phyloP scores from a whole-genome alignment of 2,113 vertebrate genomes.

The Thermophis baileyi region DNA sequence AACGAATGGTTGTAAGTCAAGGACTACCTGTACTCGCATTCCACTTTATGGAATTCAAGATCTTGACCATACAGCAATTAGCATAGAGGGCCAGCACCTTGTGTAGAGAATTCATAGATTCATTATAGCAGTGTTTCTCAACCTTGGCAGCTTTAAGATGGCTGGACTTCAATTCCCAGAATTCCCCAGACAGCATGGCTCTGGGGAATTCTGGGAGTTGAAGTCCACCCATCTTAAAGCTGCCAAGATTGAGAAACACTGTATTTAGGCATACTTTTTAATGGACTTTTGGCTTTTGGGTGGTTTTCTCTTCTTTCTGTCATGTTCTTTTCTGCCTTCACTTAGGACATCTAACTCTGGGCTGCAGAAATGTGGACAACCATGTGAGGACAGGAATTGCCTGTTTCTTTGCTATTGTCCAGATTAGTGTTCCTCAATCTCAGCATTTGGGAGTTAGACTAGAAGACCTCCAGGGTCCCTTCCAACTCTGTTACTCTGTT shows the following conservation, averaged over 20 bases:
- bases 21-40: not conserved
- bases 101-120: not conserved
- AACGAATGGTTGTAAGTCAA: too few species aligned
- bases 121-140: not conserved
- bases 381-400: not conserved
- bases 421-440: not conserved
- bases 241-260: too few species aligned
- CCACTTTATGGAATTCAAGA: not conserved
- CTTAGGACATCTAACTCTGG: not conserved
- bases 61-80: too few species aligned
- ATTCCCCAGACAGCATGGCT: too few species aligned
- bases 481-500: not conserved
- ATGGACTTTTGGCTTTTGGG: not conserved
- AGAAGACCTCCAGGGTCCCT: not conserved
- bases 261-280: not conserved
- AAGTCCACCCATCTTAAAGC: too few species aligned
- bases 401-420: not conserved
- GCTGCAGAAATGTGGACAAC: not conserved
- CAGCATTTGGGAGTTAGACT: not conserved
- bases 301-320: not conserved
- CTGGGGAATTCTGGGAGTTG: too few species aligned
- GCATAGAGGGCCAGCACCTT: not conserved
- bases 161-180: too few species aligned
- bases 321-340: not conserved
- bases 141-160: too few species aligned